Conservation (phyloP, 2,113 vertebrate species). For the Takifugu flavidus region DNA sequence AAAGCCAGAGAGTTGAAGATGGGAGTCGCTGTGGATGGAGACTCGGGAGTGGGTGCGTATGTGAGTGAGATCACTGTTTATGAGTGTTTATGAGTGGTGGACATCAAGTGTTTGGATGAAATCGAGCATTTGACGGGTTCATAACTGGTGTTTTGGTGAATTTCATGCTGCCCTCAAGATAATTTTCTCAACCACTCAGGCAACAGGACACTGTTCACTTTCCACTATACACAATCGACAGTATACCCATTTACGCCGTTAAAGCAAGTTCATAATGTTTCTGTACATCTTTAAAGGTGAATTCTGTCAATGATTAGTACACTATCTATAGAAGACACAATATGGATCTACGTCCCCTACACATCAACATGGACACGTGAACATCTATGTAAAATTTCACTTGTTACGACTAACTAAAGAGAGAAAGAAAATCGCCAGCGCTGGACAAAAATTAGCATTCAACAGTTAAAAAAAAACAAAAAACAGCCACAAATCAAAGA, state of each 20-base stretch:
- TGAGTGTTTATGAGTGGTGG: conserved; percentile 31
- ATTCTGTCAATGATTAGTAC: conserved; percentile 76
- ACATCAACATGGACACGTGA: conserved; percentile 84
- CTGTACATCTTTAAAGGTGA: conserved; percentile 75
- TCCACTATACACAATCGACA: conserved; percentile 80
- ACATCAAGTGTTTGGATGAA: conserved; percentile 37
- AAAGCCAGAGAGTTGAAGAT: conserved; percentile 23
- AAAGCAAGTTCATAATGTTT: conserved; percentile 72
- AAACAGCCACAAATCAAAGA: conserved; percentile 52
- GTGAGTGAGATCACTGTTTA: conserved; percentile 11
- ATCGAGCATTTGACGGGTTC: conserved; percentile 30
- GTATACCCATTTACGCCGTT: conserved; percentile 72
- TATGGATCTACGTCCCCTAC: conserved; percentile 81
- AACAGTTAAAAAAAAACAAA: conserved; percentile 50
- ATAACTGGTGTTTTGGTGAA: conserved; percentile 45
- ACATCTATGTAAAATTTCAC: conserved; percentile 82
- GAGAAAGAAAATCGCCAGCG: conserved; percentile 67
- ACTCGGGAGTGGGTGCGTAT: conserved; percentile 8
- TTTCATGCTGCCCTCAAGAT: conserved; percentile 67
- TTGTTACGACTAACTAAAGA: conserved; percentile 68
- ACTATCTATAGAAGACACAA: conserved; percentile 82
- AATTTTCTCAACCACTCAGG: conserved; percentile 54
- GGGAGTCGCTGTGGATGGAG: conserved; percentile 6
- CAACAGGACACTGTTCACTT: conserved; percentile 74
- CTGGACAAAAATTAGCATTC: conserved; percentile 76